Base-by-base conservation (phyloP, 1,140 invertebrate species). In the Hycleus cichorii region DNA sequence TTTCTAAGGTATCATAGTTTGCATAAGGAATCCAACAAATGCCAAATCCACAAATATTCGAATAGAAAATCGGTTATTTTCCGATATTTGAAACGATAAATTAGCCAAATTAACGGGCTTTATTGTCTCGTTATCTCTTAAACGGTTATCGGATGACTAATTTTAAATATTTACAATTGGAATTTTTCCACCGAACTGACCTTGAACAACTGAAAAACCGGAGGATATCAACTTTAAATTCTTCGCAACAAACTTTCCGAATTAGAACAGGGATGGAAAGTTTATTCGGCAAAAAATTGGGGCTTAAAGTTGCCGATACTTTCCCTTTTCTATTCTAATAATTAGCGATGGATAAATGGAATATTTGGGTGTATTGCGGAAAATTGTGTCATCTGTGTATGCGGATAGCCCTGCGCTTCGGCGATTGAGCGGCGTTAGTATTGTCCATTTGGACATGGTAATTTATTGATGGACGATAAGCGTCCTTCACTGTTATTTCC, bases 161-260 rank as follows among this genome's bases (percentile, higher is more conserved):
- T 32, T 5, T 18, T 4, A 2, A 32, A 32, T 32, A 32, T 32
- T 32, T 32, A 7, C 4, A 32, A 32, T 7, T 32, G 32, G 4
- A 32, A 9, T 44, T 46, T 39, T 40, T 53, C 51, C n/a, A 11
- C 25, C 38, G 11, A 12, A 45, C 42, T 42, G 48, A 49, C 48
- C 51, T 53, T 53, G 51, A 53, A 42, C 51, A 18, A 53, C 26
- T 53, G 40, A 43, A 47, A 43, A 52, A 52, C 45, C 44, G 42
- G 32, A 32, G 42, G 46, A 52, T 52, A 52, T 52, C 50, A 45
- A 53, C 51, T 53, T 53, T 53, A 53, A 53, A 53, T 53, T 53
- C 51, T 43, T 32, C 51, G 11, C 51, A 46, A 52, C 44, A 42
- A 53, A 53, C 42, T 53, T 53, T 53, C 51, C 32, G 38, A 11